Percentiles rank a stretch among this genome's conserved stretches.
Evolutionary conservation across 1,140 invertebrate genomes (phyloP).

Genomic region (Pseudachorutes palmiensis): DNA sequence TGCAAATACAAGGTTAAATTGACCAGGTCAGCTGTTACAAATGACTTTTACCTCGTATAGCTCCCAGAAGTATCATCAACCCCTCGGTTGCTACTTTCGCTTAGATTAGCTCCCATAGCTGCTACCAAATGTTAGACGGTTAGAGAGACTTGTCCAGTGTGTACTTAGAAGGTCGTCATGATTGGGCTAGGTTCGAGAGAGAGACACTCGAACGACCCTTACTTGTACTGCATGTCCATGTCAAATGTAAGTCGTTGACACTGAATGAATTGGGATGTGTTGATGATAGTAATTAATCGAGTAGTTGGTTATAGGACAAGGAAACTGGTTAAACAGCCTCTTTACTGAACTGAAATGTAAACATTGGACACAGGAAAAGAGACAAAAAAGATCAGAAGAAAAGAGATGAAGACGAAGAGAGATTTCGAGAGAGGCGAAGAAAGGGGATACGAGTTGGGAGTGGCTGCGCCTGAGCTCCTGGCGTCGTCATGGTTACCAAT

Average conservation of each 20-base stretch:
- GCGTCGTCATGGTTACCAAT: not conserved
- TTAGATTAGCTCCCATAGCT: constrained; percentile 2
- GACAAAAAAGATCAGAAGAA: not conserved
- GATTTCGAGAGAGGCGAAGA: no score
- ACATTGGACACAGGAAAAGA: not conserved
- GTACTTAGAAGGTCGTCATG: no score
- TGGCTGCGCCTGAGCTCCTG: not conserved
- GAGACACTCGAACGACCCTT: no score
- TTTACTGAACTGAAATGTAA: not conserved
- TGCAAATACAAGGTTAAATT: not conserved
- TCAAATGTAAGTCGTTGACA: no score
- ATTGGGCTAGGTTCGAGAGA: no score
- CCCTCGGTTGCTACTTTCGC: not conserved
- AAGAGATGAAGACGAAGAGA: not conserved
- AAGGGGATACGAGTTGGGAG: no score
- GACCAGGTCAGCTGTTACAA: not conserved
- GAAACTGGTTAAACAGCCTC: not conserved
- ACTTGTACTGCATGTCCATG: no score
- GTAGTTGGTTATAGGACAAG: not conserved
- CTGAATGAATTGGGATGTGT: no score
- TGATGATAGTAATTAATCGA: no score
- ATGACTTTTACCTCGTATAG: constrained; percentile 3
- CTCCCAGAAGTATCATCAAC: constrained; percentile 4
- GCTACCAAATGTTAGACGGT: no score
- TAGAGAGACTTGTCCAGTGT: no score